Evolutionary conservation across 2,888 invertebrate species (phyloP), one percentile per base, ranked within the genome.

Genomic region (Agriotes lineatus): DNA sequence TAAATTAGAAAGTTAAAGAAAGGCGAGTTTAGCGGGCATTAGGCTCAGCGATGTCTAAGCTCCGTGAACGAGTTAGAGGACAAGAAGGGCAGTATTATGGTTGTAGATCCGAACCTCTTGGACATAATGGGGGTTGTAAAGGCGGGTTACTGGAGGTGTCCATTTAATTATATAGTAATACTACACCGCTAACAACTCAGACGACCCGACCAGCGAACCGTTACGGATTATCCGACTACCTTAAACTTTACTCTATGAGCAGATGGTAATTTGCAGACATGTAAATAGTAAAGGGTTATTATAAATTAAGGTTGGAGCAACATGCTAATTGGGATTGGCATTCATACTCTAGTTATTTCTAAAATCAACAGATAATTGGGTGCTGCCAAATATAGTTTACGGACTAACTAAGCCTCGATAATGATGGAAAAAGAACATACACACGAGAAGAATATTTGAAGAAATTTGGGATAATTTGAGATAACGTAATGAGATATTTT

Each of bases 131-230:
- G 25, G 48, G 22, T 12, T n/a, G 48, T 6, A 22, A 48, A 3
- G 48, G 48, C 48, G 48, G 48, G 48, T 48, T 48, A 48, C 10
- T 22, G 6, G 20, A 48, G 48, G 48, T 48, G 48, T 48, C 48
- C 48, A 48, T 48, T 48, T 48, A 48, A 48, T 48, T 48, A 48
- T 48, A 48, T 18, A 48, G 48, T 48, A 48, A 48, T 48, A 48
- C 48, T 20, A 48, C 19, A 48, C 48, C 48, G 19, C 48, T 48
- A 48, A 48, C 48, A 48, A 48, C 48, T 48, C 25, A 5, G 10
- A n/a, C 22, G 48, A 48, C 22, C 48, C 48, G n/a, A 12, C 22
- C 19, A 20, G 5, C 19, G 12, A 12, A 48, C 48, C 22, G 48
- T 48, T 48, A 48, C 48, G 25, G 25, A 48, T 48, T 48, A 48